Evolutionary conservation across 2,797 vertebrate species (phyloP).

Genomic region (Spinus olivaceus): DNA sequence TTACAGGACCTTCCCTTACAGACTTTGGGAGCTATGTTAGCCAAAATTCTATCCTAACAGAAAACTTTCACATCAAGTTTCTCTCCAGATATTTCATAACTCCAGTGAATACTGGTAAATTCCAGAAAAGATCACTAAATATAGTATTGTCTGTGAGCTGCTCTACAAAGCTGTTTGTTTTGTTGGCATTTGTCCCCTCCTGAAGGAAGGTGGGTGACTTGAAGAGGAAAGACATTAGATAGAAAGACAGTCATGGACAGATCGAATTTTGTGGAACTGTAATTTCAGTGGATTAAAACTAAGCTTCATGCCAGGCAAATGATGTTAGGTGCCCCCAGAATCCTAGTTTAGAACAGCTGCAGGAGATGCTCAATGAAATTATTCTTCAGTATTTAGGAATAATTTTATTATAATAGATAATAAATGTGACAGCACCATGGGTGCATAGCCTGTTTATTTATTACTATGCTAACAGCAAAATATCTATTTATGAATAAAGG

Average conservation of each 20-base stretch:
- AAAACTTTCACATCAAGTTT: neutral
- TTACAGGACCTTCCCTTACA: neutral
- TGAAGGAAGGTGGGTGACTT: neutral
- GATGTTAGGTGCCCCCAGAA: neutral
- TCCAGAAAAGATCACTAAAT: neutral
- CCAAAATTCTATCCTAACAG: neutral
- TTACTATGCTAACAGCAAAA: neutral
- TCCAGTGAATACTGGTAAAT: neutral
- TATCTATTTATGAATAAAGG: neutral
- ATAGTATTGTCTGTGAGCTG: neutral
- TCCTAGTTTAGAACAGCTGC: neutral
- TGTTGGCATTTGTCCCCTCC: rapidly evolving
- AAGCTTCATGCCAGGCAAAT: neutral
- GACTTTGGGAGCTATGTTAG: neutral
- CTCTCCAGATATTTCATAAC: neutral
- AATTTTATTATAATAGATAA: neutral
- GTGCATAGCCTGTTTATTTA: neutral
- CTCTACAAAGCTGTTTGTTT: neutral
- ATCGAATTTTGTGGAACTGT: neutral
- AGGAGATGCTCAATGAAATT: neutral
- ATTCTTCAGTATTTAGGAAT: neutral
- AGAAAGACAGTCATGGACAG: neutral
- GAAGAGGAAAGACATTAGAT: neutral
- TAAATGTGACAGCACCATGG: neutral
- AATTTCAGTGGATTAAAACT: neutral